Conservation (phyloP, 2,113 vertebrate genomes). For the Ciconia boyciana region DNA sequence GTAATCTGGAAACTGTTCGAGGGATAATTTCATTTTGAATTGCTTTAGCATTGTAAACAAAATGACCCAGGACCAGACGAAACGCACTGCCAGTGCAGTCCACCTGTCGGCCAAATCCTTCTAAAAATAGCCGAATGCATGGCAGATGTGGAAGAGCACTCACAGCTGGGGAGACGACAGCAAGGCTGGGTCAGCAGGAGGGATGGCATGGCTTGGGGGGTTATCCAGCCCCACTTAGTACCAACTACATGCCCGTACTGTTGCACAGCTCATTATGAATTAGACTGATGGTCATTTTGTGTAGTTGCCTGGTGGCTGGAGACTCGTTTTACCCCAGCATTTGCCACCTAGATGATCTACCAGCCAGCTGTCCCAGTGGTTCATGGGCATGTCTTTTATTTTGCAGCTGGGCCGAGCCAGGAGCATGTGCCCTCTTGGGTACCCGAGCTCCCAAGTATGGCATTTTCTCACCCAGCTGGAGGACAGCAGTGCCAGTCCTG, state of each 20-base stretch:
- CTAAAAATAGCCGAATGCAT: background rate
- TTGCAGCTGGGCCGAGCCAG: background rate
- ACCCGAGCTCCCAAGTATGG: background rate
- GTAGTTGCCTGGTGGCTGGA: background rate
- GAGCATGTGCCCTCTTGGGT: rapidly evolving
- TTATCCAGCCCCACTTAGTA: background rate
- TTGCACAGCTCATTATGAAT: background rate
- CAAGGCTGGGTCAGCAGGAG: background rate
- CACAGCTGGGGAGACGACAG: rapidly evolving
- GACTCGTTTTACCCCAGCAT: background rate
- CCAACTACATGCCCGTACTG: background rate
- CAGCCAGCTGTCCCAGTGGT: background rate
- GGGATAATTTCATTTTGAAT: conserved; percentile 16
- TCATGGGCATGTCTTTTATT: rapidly evolving
- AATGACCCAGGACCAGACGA: conserved; percentile 17
- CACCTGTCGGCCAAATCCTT: conserved; percentile 52
- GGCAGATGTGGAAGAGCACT: background rate
- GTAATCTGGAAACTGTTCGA: conserved; percentile 8
- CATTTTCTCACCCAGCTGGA: background rate
- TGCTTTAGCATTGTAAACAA: conserved; percentile 46
- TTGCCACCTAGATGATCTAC: background rate
- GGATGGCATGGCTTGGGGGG: background rate
- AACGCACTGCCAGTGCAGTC: background rate
- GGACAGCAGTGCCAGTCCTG: rapidly evolving
- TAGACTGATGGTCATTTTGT: background rate